Base-by-base conservation (phyloP, 2,113 vertebrate species). In the Chitala chitala region DNA sequence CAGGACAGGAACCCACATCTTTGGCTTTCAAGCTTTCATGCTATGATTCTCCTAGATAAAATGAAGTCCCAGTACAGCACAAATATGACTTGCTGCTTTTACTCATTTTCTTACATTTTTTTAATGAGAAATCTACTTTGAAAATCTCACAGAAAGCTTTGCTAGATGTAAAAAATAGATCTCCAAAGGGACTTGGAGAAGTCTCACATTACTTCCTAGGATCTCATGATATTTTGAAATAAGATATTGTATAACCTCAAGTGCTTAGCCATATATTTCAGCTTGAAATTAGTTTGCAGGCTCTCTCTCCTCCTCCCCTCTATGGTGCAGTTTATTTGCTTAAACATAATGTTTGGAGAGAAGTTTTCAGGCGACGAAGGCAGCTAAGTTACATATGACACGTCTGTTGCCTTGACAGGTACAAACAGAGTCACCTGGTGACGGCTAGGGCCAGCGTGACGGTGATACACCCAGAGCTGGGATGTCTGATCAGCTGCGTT, bases 351-450 rank as follows among this genome's bases (percentile, higher is more conserved):
- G n/a, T n/a, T n/a, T n/a, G n/a, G n/a, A n/a, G n/a, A n/a, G n/a
- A n/a, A n/a, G n/a, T n/a, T n/a, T n/a, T n/a, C n/a, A n/a, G n/a
- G n/a, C n/a, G n/a, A n/a, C n/a, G n/a, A n/a, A n/a, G n/a, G n/a
- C n/a, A n/a, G n/a, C n/a, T n/a, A n/a, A n/a, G n/a, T n/a, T n/a
- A n/a, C n/a, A n/a, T n/a, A n/a, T n/a, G n/a, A n/a, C n/a, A n/a
- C n/a, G n/a, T n/a, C n/a, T n/a, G n/a, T n/a, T n/a, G n/a, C n/a
- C n/a, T n/a, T n/a, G 9, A 10, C 42, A 88, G 83, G 79, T 88
- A 87, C 81, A 84, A 85, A 75, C 80, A 86, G 17, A 86, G 82
- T 78, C 85, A 84, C 33, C 72, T 89, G 77, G 84, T 88, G 36
- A 88, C 86, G 26, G 86, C 84, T 1, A 65, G 59, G 59, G 82